Base-by-base conservation (phyloP, 2,113 vertebrate genomes). In the Crotalus helleri region DNA sequence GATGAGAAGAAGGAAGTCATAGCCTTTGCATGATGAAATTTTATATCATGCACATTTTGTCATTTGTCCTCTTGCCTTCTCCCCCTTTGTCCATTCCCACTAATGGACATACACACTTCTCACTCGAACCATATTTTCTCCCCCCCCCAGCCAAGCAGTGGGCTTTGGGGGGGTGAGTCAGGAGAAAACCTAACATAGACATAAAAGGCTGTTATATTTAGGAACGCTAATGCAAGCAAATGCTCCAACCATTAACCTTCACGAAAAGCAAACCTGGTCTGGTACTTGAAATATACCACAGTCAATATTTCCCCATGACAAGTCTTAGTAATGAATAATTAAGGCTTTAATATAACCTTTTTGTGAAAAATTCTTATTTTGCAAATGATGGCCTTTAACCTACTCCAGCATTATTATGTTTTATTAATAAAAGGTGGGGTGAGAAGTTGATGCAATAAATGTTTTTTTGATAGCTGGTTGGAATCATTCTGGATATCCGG, bases 271-370 rank as follows among this genome's bases (percentile, higher is more conserved):
- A 97, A 96, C 96, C 94, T 96, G 95, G 97, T 96, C 97, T 97
- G 97, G 97, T 97, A 97, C 98, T 98, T 98, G 98, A 98, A 97
- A 98, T 98, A 98, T 98, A 97, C 98, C 96, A 86, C 96, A 97
- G 96, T 97, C 97, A 97, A 98, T 99, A 98, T 98, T 98, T 99
- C 98, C 98, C 97, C 95, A 97, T 98, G 98, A 98, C 98, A 99
- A 95, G 97, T 98, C 98, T 98, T 98, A 98, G 97, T 97, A 97
- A 99, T 99, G 98, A 99, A 99, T 99, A 99, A 99, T 99, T 99
- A 99, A 99, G 97, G 97, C 97, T 98, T 98, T 98, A 98, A 99
- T 99, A 99, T 98, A 98, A 98, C 97, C 97, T 95, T 97, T 97
- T 96, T 95, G 96, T 98, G 97, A 98, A 98, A 98, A 99, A 99